Evolutionary conservation across 2,113 vertebrate species (phyloP), one percentile per base, ranked within the genome.

Genomic region (Indicator maculatus): DNA sequence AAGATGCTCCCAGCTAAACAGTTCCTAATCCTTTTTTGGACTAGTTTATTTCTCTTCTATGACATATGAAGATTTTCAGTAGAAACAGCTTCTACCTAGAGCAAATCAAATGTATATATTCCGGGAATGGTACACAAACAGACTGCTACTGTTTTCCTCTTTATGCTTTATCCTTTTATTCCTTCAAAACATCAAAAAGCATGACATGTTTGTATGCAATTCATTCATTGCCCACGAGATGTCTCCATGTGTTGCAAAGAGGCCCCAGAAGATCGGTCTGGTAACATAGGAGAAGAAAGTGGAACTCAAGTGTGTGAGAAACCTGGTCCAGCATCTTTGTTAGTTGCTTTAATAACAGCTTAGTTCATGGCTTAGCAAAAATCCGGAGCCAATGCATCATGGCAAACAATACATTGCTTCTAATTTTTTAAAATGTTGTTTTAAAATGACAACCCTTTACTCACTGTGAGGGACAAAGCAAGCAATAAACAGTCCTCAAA

Each of bases 211-310:
- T 75, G 58, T 33, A 13, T 95, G 91, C 88, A 96, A 36, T 95
- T 93, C 79, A 81, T 47, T 69, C 14, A 4, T 8, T 79, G 90
- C 63, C 95, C 95, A 95, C 92, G 50, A 96, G 93, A 82, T 95
- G 96, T 96, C 95, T 84, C 90, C 44, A 72, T 30, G 89, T 58
- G 70, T 89, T 80, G 65, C 76, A 78, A 6, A 52, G 36, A 70
- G 23, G 69, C 81, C 83, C 76, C 91, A 72, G 44, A 88, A 93
- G 75, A 86, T 6, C 7, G 24, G 30, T 26, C 64, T 33, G 8
- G 61, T 78, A 90, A 83, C n/a, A 65, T 38, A n/a, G 24, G 21
- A 47, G 16, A 81, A 27, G 83, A 75, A 91, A 44, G 72, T 27
- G 72, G 88, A 75, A 81, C 50, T 88, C 65, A 59, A 81, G 65